Base-by-base conservation (phyloP, 2,113 vertebrate species). In the Amphilophus citrinellus region DNA sequence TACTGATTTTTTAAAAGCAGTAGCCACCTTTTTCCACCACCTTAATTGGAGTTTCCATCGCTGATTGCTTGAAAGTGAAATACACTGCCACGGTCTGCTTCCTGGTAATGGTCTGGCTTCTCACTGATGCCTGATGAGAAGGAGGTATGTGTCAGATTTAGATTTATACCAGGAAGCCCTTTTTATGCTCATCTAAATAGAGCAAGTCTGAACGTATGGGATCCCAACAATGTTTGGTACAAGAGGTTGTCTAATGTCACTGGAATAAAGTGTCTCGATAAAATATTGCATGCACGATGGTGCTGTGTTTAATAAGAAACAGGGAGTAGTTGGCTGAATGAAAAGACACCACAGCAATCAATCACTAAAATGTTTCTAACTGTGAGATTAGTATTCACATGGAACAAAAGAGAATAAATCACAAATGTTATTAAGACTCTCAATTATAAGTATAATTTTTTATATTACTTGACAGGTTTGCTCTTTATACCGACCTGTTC, bases 1-100 rank as follows among this genome's bases (percentile, higher is more conserved):
- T 77, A 95, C 92, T 92, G 96, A 95, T 96, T 97, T 97, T 97
- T 93, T 63, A 78, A 93, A 89, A 88, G 90, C 75, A 84, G 93
- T 95, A 93, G 94, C 88, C 87, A 92, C 91, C 90, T 93, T 91
- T 91, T 90, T 89, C 84, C 88, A 84, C 61, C 90, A 89, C 87
- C 90, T 93, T 92, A 89, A 94, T 92, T 94, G 90, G 91, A 92
- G 76, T 90, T 92, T 94, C 92, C 89, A 91, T 82, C 15, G 1
- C 79, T 82, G 83, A 93, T 87, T 88, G 89, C 85, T 85, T 91
- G 76, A 87, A 93, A 80, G 88, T 90, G 84, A 87, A 91, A 71
- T 80, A 59, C 79, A 77, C 50, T 77, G 89, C 87, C 68, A 94
- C 76, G 92, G 92, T 95, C 93, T 94, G 83, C 86, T 94, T 92